Percentiles rank a stretch among this genome's conserved stretches.
phyloP scores from a whole-genome alignment of 2,797 vertebrate species.

The Sebastes paucispinis region DNA sequence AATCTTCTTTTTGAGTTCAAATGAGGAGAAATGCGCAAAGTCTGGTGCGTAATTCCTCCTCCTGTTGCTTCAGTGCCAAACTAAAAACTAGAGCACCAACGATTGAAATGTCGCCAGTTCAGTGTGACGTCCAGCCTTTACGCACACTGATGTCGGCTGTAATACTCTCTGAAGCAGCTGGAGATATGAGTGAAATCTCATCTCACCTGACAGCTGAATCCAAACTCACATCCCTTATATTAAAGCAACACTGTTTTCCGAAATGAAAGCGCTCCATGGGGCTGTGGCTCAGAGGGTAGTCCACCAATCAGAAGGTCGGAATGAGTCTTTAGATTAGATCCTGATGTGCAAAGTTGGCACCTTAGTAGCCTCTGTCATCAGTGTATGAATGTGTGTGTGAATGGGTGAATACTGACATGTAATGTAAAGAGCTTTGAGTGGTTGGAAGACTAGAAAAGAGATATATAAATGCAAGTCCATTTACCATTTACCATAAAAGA shows the following conservation, averaged over 20 bases:
- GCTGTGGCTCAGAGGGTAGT: too few species aligned
- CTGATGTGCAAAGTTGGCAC: too few species aligned
- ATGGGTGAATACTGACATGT: too few species aligned
- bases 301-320: too few species aligned
- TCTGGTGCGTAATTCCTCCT: background rate
- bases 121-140: background rate
- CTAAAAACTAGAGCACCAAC: background rate
- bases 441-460: too few species aligned
- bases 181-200: background rate
- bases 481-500: background rate
- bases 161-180: background rate
- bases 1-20: background rate
- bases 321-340: too few species aligned
- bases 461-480: too few species aligned
- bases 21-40: slow-evolving; percentile 1
- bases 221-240: slow-evolving; percentile 10
- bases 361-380: too few species aligned
- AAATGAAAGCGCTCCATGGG: slow-evolving; percentile 15
- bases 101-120: background rate
- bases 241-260: slow-evolving; percentile 19
- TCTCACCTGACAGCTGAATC: slow-evolving; percentile 9
- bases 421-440: too few species aligned
- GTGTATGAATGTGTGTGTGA: too few species aligned
- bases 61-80: slow-evolving; percentile 4
- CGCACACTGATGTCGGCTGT: background rate